phyloP scores from a whole-genome alignment of 1,140 invertebrate genomes.

The Tetramorium simillimum region DNA sequence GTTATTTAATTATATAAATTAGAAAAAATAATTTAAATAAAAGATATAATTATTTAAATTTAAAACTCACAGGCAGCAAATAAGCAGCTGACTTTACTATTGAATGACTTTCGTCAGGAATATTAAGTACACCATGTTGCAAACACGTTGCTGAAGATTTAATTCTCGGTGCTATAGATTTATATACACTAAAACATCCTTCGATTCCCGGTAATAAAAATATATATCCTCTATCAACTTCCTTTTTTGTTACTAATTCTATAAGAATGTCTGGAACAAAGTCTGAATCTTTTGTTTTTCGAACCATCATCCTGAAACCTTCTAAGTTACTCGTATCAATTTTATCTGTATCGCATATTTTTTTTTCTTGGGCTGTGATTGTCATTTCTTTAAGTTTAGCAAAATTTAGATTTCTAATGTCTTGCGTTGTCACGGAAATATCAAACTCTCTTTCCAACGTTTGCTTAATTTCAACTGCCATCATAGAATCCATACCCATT shows the following conservation, averaged over 20 bases:
- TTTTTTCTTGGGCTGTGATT: too few relatives aligned
- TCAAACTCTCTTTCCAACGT: too few relatives aligned
- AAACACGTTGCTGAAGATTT: slow-evolving; percentile 87
- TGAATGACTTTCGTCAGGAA: slow-evolving; percentile 36
- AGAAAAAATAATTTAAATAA: too few relatives aligned
- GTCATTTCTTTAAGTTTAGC: too few relatives aligned
- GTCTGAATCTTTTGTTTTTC: slow-evolving; percentile 74
- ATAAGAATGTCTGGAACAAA: slow-evolving; percentile 71
- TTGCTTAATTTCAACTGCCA: too few relatives aligned
- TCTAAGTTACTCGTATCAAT: slow-evolving; percentile 25
- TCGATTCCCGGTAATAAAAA: slow-evolving; percentile 91
- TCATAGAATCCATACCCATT: too few relatives aligned
- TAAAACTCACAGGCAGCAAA: slow-evolving; percentile 52
- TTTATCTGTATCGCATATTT: too few relatives aligned
- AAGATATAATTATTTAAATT: too few relatives aligned
- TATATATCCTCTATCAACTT: slow-evolving; percentile 77
- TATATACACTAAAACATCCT: slow-evolving; percentile 85
- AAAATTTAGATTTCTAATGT: too few relatives aligned
- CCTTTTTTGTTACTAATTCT: slow-evolving; percentile 74
- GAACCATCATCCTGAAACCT: slow-evolving; percentile 79
- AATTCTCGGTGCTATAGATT: slow-evolving; percentile 85
- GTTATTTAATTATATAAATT: too few relatives aligned
- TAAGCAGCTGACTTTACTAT: slow-evolving; percentile 76
- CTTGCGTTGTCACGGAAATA: too few relatives aligned
- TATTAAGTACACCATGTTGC: slow-evolving; percentile 83